Evolutionary conservation across 2,113 vertebrate species (phyloP), one percentile per base, ranked within the genome.

Genomic region (Trematocara variabile): DNA sequence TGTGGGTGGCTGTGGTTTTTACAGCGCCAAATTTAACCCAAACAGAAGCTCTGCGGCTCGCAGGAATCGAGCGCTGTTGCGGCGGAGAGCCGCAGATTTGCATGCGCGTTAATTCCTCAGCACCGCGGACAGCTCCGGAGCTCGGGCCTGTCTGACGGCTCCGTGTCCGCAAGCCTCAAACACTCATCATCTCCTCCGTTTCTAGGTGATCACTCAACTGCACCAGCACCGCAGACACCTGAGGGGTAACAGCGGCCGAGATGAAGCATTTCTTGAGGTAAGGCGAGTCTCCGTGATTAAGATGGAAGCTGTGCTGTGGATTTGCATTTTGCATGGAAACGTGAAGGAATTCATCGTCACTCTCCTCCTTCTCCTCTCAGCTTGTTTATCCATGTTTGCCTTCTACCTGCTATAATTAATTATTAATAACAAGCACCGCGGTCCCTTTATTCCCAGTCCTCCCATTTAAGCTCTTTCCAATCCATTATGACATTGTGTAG

Each of bases 201-300:
- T 73, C 3, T 90, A 94, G 93, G 91, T 41, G 20, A 81, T 20
- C 50, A 4, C 12, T 60, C 37, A 46, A 6, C 82, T 4, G 20
- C 77, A 80, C 13, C 53, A 30, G 10, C 58, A 37, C 37, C 13
- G 60, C n/a, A 77, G 7, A 77, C 84, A 86, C 75, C 86, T 4
- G 83, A 79, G 54, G 30, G 63, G 18, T 2, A 14, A 84, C 82
- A 37, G 79, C 86, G n/a, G 83, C 41, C 92, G 92, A 90, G 54
- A 97, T 97, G 96, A 97, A 97, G 95, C 96, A 97, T 94, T 97
- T 97, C 56, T 90, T 97, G 48, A 96, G 95, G 96, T 97, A 92
- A 91, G 77, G 4, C 25, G 50, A 41, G 22, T 6, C 52, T 80
- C 70, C 34, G 14, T 60, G 55, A 5, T n/a, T 46, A 28, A 13